These are phyloP conservation scores for Pelagia noctiluca DNA, from an alignment of 30 jellyfish, hydroid and myxozoan genomes.

Conservation along the genomic window DNA sequence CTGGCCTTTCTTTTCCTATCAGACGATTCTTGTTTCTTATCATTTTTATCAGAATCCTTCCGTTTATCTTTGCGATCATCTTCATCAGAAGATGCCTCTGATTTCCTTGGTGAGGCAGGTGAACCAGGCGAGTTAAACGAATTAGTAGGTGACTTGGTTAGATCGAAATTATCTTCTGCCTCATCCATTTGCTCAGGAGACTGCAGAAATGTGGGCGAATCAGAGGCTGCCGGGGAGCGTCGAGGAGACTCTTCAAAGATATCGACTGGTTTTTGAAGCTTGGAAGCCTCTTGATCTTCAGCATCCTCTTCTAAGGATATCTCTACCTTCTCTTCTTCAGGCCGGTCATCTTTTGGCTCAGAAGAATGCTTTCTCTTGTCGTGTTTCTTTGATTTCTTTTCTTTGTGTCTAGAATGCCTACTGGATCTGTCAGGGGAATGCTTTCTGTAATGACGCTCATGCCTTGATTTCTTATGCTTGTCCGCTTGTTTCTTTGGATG, in stretches of 20 bases:
- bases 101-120: not conserved
- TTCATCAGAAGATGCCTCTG: slow-evolving; percentile 42
- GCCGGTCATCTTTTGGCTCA: slow-evolving; percentile 15
- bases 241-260: slow-evolving; percentile 58
- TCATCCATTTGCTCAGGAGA: slow-evolving; percentile 15
- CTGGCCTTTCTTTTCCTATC: slow-evolving; percentile 48
- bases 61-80: slow-evolving; percentile 18
- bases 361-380: slow-evolving; percentile 25
- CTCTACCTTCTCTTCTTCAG: slow-evolving; percentile 21
- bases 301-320: slow-evolving; percentile 26
- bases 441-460: not conserved
- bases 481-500: slow-evolving; percentile 11
- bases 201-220: slow-evolving; percentile 14
- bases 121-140: slow-evolving; percentile 17
- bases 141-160: slow-evolving; percentile 45
- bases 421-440: not conserved
- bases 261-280: slow-evolving; percentile 1
- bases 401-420: not conserved
- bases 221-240: slow-evolving; percentile 38
- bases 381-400: not conserved
- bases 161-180: slow-evolving; percentile 46
- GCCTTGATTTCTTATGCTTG: slow-evolving; percentile 1
- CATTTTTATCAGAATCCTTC: slow-evolving; percentile 12
- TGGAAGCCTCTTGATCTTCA: not conserved
- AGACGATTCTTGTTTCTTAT: not conserved